Evolutionary conservation across 2,888 invertebrate species (phyloP).

Genomic region (Steinernema carpocapsae): DNA sequence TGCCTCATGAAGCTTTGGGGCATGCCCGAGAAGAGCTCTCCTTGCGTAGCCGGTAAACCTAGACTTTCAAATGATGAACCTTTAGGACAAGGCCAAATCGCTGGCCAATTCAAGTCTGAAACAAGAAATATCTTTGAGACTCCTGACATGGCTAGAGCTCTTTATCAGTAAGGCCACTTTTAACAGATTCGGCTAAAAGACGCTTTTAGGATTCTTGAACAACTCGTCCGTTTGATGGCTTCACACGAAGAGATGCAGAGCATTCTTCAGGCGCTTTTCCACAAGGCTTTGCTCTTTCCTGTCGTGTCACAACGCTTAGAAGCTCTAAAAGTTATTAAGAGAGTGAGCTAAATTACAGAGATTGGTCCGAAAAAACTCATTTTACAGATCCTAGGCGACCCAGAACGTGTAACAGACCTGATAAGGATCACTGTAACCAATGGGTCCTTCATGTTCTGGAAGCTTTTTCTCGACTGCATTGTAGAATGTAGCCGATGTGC

Average conservation of each 20-base stretch:
- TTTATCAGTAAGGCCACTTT: conserved; percentile 55
- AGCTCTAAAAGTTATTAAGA: conserved; percentile 46
- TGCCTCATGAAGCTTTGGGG: conserved; percentile 26
- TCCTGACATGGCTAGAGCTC: conserved; percentile 57
- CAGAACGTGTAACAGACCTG: neutral
- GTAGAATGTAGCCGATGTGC: conserved; percentile 29
- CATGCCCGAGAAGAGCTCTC: conserved; percentile 12
- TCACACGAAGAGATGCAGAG: conserved; percentile 41
- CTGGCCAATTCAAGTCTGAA: conserved; percentile 14
- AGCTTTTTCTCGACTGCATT: conserved; percentile 23
- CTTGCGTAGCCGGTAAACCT: neutral
- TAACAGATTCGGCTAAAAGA: neutral
- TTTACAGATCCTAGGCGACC: conserved; percentile 32
- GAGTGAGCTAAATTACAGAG: no score
- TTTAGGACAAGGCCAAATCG: conserved; percentile 56
- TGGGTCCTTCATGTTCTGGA: conserved; percentile 26
- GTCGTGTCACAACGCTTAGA: conserved; percentile 38
- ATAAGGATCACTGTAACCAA: conserved; percentile 19
- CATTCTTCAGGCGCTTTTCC: conserved; percentile 42
- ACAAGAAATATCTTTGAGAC: conserved; percentile 47
- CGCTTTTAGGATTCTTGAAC: conserved; percentile 58
- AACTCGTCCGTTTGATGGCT: conserved; percentile 60
- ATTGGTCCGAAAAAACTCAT: no score
- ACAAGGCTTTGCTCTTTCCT: conserved; percentile 42
- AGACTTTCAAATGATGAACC: conserved; percentile 35